A percentile compares a stretch with the other conserved stretches of the same genome.
Conservation (phyloP, 2,113 vertebrate species). For the Sinocyclocheilus maitianheensis region DNA sequence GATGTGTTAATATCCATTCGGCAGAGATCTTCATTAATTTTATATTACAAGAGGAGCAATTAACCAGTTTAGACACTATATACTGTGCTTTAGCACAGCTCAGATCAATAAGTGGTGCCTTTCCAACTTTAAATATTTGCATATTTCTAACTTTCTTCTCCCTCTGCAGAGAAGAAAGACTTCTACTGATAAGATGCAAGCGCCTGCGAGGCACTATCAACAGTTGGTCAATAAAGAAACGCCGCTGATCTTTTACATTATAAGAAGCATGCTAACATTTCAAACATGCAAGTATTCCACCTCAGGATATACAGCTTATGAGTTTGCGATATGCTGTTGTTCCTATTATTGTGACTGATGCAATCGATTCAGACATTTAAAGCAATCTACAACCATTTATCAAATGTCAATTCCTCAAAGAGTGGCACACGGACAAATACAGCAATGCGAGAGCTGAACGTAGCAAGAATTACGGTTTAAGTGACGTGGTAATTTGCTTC, state of each 20-base stretch:
- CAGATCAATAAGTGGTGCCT: conserved; percentile 46
- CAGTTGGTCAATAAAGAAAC: conserved; percentile 44
- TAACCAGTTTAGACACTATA: conserved; percentile 32
- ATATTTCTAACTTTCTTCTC: conserved; percentile 8
- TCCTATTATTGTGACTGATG: conserved; percentile 20
- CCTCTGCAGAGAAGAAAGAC: not conserved
- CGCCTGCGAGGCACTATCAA: conserved; percentile 29
- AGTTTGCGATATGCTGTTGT: conserved; percentile 27
- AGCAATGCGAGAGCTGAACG: not conserved
- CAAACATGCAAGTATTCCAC: not conserved
- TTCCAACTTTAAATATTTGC: conserved; percentile 3
- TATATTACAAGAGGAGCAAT: conserved; percentile 52
- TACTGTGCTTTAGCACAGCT: conserved; percentile 4
- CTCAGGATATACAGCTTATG: conserved; percentile 19
- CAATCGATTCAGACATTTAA: conserved; percentile 31
- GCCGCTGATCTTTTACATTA: not conserved
- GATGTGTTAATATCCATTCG: conserved; percentile 54
- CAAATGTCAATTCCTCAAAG: conserved; percentile 17
- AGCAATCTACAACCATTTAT: conserved; percentile 23
- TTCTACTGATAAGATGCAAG: not conserved
- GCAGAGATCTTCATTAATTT: conserved; percentile 56
- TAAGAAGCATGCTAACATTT: conserved; percentile 1
- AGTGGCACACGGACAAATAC: not conserved
- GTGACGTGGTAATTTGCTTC: conserved; percentile 20
- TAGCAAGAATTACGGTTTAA: not conserved